Evolutionary conservation across 2,888 invertebrate species (phyloP).

Genomic region (Rhamphomyia laevipes): DNA sequence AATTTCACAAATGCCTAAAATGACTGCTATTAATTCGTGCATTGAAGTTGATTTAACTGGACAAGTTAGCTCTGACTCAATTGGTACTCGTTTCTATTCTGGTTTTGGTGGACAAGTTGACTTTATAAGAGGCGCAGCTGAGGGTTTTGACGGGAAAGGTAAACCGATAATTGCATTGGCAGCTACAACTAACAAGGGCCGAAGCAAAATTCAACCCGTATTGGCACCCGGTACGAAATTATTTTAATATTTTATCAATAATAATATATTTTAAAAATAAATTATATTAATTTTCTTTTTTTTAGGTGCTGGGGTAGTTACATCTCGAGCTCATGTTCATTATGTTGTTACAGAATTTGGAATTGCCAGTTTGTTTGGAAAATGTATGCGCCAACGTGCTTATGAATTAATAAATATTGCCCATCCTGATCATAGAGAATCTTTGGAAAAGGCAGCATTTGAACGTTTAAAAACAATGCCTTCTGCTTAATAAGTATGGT

Average conservation of each 20-base stretch:
- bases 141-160: constrained; percentile 71
- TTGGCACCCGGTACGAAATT: constrained; percentile 57
- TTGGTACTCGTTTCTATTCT: constrained; percentile 56
- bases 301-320: constrained; percentile 86
- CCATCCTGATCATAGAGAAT: constrained; percentile 77
- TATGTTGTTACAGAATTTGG: constrained; percentile 91
- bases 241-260: neutral
- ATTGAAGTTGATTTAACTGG: constrained; percentile 91
- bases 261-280: neutral
- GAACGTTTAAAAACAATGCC: constrained; percentile 74
- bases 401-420: constrained; percentile 80
- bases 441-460: constrained; percentile 76
- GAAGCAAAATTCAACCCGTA: constrained; percentile 71
- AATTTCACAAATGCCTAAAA: constrained; percentile 71
- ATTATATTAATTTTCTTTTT: constrained; percentile 8
- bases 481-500: too few relatives aligned
- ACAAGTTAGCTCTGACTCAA: constrained; percentile 87
- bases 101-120: constrained; percentile 93
- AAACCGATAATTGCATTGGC: constrained; percentile 88
- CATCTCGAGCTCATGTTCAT: constrained; percentile 81
- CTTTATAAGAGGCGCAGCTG: constrained; percentile 84
- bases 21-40: constrained; percentile 95
- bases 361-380: constrained; percentile 81
- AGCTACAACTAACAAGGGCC: constrained; percentile 65
- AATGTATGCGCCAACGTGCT: constrained; percentile 77